phyloP scores from a whole-genome alignment of 1,140 invertebrate species.

The Camponotus vicinus region DNA sequence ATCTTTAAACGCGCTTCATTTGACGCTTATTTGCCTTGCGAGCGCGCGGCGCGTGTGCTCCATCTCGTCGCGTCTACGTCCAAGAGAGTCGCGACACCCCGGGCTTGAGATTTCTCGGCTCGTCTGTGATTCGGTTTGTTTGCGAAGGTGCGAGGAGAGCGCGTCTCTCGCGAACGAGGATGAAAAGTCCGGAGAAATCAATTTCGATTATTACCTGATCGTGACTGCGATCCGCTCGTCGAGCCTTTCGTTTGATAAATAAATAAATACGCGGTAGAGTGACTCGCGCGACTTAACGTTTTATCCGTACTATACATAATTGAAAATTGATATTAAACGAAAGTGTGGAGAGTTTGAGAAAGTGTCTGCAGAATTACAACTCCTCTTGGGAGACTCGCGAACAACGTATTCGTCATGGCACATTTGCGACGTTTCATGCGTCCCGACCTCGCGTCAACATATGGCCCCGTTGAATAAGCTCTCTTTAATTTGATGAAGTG shows the following conservation, averaged over 20 bases:
- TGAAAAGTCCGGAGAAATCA: slow-evolving; percentile 17
- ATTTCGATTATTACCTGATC: slow-evolving; percentile 1
- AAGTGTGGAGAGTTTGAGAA: neutral
- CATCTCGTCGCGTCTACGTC: slow-evolving; percentile 72
- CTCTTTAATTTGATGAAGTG: slow-evolving; percentile 46
- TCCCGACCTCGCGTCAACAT: neutral
- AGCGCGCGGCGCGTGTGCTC: slow-evolving; percentile 63
- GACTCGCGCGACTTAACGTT: neutral
- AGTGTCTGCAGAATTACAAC: neutral
- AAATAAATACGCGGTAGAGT: neutral
- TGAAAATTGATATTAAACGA: neutral
- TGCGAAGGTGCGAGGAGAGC: slow-evolving; percentile 4
- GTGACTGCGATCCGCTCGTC: neutral
- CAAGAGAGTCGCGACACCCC: slow-evolving; percentile 68
- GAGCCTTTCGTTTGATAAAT: neutral
- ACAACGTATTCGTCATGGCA: neutral
- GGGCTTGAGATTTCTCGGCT: slow-evolving; percentile 69
- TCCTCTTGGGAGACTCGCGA: neutral
- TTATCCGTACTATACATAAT: neutral
- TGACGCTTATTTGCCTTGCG: slow-evolving; percentile 82
- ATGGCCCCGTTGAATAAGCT: slow-evolving; percentile 16
- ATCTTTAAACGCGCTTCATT: slow-evolving; percentile 84
- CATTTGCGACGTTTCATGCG: slow-evolving; percentile 1
- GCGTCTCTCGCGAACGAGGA: neutral
- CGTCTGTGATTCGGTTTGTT: slow-evolving; percentile 3